Conservation (phyloP, 2,113 vertebrate species). For the Tetrao urogallus region DNA sequence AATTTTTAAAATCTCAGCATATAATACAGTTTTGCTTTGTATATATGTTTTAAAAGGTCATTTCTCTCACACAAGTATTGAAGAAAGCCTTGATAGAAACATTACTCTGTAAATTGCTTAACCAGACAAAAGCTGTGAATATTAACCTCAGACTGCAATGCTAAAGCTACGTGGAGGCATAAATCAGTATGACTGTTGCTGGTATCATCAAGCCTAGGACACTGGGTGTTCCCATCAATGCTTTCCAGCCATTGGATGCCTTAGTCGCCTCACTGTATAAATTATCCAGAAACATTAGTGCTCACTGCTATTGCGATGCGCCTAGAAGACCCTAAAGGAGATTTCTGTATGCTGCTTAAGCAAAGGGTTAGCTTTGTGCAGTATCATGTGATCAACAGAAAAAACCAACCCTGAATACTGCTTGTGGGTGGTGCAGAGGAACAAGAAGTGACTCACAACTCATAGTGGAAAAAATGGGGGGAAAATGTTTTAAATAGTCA, state of each 20-base stretch:
- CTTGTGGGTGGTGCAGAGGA: constrained; percentile 69
- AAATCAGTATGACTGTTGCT: constrained; percentile 27
- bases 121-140: constrained; percentile 1
- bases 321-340: constrained; percentile 25
- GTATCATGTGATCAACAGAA: constrained; percentile 46
- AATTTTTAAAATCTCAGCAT: not conserved
- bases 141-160: constrained; percentile 16
- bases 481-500: constrained; percentile 64
- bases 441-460: constrained; percentile 71
- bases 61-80: not conserved
- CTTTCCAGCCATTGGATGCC: not conserved
- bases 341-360: constrained; percentile 36
- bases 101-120: not conserved
- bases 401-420: not conserved
- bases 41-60: not conserved
- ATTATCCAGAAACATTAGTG: constrained; percentile 1
- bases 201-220: constrained; percentile 1
- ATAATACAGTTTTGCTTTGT: not conserved
- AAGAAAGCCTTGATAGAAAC: not conserved
- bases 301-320: not conserved
- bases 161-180: not conserved
- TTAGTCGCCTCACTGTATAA: not conserved
- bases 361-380: constrained; percentile 54
- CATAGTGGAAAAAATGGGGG: constrained; percentile 66
- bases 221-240: not conserved